Conservation (phyloP, 2,797 vertebrate species). For the Merluccius polli region DNA sequence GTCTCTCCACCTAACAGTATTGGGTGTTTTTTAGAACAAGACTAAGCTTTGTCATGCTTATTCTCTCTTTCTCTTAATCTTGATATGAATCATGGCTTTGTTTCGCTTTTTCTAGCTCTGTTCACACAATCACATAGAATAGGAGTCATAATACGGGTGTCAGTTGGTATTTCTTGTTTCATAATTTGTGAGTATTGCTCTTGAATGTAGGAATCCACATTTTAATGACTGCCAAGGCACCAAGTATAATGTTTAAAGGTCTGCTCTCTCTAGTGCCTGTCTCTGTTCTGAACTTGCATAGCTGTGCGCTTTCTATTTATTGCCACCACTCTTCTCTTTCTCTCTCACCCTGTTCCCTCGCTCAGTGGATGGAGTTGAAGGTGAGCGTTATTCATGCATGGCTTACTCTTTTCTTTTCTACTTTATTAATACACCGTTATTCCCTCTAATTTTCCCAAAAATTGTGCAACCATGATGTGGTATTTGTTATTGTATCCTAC, state of each 20-base stretch:
- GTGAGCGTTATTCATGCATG: constrained; percentile 47
- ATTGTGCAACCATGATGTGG: background rate
- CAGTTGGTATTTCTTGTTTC: background rate
- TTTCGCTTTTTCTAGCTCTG: background rate
- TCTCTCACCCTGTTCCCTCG: constrained; percentile 37
- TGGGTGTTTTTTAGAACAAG: background rate
- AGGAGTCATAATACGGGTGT: background rate
- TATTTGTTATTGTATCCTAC: background rate
- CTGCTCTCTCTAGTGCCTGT: background rate
- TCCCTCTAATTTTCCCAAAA: background rate
- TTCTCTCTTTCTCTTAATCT: background rate
- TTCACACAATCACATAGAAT: background rate
- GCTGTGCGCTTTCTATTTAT: constrained; percentile 29
- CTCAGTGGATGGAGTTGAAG: constrained; percentile 73
- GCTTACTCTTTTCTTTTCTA: constrained; percentile 25
- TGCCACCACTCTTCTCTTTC: constrained; percentile 41
- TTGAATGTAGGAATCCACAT: background rate
- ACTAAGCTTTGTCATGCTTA: background rate
- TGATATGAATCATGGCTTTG: background rate
- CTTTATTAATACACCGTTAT: too few relatives aligned
- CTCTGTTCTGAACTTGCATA: background rate
- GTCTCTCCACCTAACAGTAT: background rate
- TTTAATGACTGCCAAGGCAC: background rate
- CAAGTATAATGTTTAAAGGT: background rate
- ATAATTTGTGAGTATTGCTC: too few relatives aligned